Percentiles rank a stretch among this genome's conserved stretches.
Evolutionary conservation across 2,888 invertebrate genomes (phyloP).

Genomic region (Pyrochroa serraticornis): DNA sequence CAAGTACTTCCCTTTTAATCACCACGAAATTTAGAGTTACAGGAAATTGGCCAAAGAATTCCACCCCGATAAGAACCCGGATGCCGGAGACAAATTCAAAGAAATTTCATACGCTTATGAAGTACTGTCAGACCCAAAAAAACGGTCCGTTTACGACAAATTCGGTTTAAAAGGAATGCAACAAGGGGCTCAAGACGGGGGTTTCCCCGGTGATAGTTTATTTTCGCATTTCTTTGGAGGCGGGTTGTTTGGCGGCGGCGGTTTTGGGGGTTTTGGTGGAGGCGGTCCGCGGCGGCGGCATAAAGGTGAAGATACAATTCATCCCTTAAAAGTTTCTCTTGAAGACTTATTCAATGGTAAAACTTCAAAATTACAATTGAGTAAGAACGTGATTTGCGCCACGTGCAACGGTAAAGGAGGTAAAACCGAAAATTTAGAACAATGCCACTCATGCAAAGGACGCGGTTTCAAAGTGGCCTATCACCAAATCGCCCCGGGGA

Average conservation of each 20-base stretch:
- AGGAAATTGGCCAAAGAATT: constrained; percentile 91
- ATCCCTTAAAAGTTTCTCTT: constrained; percentile 82
- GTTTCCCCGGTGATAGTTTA: constrained; percentile 67
- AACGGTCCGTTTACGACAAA: constrained; percentile 83
- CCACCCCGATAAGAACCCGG: constrained; percentile 90
- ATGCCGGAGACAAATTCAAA: constrained; percentile 91
- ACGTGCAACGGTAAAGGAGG: constrained; percentile 81
- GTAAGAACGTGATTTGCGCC: constrained; percentile 81
- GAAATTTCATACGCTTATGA: constrained; percentile 97
- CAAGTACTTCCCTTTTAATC: constrained; percentile 19
- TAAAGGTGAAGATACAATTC: constrained; percentile 83
- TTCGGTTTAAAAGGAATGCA: constrained; percentile 88
- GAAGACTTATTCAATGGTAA: constrained; percentile 93
- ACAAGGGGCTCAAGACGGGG: constrained; percentile 69
- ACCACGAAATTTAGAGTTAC: constrained; percentile 71
- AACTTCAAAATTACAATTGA: constrained; percentile 79
- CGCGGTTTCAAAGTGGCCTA: constrained; percentile 76
- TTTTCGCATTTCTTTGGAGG: constrained; percentile 74
- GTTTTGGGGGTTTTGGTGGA: constrained; percentile 60
- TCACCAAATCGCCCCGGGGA: constrained; percentile 72
- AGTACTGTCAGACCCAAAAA: constrained; percentile 87
- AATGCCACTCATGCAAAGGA: constrained; percentile 79
- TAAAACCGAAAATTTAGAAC: constrained; percentile 66
- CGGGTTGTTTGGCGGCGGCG: constrained; percentile 68
- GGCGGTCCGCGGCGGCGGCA: constrained; percentile 62